A percentile compares a stretch with the other conserved stretches of the same genome.
Conservation (phyloP, 2,888 invertebrate genomes). For the Vannuccia rotundouncinata region DNA sequence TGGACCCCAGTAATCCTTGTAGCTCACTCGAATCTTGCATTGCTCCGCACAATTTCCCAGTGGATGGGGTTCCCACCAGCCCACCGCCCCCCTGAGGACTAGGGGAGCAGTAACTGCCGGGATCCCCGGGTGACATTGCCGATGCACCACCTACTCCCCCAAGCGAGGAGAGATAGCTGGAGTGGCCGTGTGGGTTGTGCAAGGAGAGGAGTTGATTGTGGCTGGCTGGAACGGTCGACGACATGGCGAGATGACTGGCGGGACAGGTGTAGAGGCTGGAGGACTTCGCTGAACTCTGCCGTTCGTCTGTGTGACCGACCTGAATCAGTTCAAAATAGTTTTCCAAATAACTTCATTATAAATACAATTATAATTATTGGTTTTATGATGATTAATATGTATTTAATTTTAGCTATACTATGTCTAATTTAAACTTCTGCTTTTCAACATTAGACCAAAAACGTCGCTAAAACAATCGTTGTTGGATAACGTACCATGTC, state of each 20-base stretch:
- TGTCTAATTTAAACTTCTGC: too few relatives aligned
- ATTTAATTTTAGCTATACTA: background rate
- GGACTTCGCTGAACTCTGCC: background rate
- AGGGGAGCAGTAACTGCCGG: background rate
- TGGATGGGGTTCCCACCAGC: background rate
- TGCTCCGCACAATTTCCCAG: background rate
- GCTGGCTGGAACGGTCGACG: background rate
- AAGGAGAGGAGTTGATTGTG: background rate
- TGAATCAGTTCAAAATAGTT: too few relatives aligned
- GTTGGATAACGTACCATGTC: slow-evolving; percentile 36
- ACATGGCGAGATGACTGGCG: background rate
- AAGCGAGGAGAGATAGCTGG: background rate
- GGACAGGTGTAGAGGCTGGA: background rate
- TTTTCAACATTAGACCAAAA: too few relatives aligned
- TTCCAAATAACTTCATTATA: too few relatives aligned
- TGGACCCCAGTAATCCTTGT: background rate
- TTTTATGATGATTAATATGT: background rate
- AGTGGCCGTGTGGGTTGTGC: background rate
- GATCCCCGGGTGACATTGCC: background rate
- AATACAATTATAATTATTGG: too few relatives aligned
- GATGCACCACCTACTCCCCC: background rate
- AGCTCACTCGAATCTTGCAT: background rate
- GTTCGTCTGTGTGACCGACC: background rate
- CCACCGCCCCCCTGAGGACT: background rate
- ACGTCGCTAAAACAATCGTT: too few relatives aligned